Evolutionary conservation across 2,888 invertebrate species (phyloP), one percentile per base, ranked within the genome.

Genomic region (Zaprionus bogoriensis): DNA sequence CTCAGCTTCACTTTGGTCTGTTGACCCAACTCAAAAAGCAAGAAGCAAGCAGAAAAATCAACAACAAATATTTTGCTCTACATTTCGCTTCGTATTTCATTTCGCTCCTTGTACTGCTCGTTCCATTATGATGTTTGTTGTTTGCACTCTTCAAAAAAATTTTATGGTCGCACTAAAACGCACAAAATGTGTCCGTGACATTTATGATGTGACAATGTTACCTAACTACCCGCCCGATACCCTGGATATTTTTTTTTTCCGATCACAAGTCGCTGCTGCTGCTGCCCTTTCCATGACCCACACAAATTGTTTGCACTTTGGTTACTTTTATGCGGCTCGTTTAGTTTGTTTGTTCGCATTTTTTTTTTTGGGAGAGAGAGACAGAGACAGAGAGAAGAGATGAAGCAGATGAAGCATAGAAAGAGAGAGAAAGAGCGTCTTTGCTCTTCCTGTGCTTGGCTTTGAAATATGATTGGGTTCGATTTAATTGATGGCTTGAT

Each of bases 131-230:
- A 58, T 62, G 62, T 75, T 74, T 72, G 74, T 77, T 81, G 74
- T 78, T 83, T 83, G 77, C 80, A 74, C 77, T 63, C 77, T 63
- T 76, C 58, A 86, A 68, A 74, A 64, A 53, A 81, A 64, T 66
- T 80, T 82, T 80, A 80, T 79, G 80, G 51, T 52, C 69, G 65
- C 82, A 70, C 71, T 84, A 81, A 86, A 78, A 77, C 47, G 68
- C 57, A 73, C 72, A 68, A 69, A 87, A 77, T 84, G 85, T 83
- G 87, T 84, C 77, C 79, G 61, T 81, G 82, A 84, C 87, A 87
- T 87, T 82, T 83, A 83, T 87, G 82, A 85, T 78, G 79, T 82
- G 85, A 78, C 85, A 76, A 72, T 72, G 69, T 80, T 69, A 58
- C 72, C 76, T 67, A 63, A 66, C 78, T 53, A 60, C 48, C 46